These are phyloP conservation scores for Chrosomus eos DNA, from an alignment of 2,797 vertebrate species.

Conservation along the genomic window DNA sequence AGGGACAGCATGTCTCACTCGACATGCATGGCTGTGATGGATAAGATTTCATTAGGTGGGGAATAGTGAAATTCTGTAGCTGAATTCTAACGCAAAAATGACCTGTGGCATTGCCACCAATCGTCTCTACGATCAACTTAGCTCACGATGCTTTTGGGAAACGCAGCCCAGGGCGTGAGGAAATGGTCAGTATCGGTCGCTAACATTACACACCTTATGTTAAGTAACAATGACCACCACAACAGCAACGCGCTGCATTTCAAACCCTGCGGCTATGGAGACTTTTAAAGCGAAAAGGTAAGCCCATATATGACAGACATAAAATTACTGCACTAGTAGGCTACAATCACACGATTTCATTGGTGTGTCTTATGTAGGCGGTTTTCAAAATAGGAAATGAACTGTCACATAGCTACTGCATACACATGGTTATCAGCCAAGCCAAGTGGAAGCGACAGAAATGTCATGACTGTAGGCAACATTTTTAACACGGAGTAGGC, in stretches of 20 bases:
- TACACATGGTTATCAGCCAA: slow-evolving; percentile 21
- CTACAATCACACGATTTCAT: background rate
- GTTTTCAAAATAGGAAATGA: background rate
- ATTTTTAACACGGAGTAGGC: background rate
- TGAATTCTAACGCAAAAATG: background rate
- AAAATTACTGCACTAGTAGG: background rate
- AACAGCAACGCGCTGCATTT: background rate
- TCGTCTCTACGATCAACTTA: background rate
- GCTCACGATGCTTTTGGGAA: background rate
- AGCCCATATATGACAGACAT: background rate
- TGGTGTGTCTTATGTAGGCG: background rate
- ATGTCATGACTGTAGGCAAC: slow-evolving; percentile 39
- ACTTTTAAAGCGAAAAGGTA: slow-evolving; percentile 29
- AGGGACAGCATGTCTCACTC: slow-evolving; percentile 10
- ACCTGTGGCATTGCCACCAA: background rate
- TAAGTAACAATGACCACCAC: slow-evolving; percentile 17
- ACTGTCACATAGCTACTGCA: slow-evolving; percentile 5
- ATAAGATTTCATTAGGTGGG: slow-evolving; percentile 43
- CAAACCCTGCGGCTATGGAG: slow-evolving; percentile 11
- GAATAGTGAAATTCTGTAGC: slow-evolving; percentile 1
- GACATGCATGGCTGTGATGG: slow-evolving; percentile 46
- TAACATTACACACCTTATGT: background rate
- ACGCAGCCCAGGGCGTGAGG: background rate
- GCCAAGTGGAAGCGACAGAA: slow-evolving; percentile 30
- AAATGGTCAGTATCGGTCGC: background rate